Conservation (phyloP, 2,888 invertebrate species). For the Crepidodera aurea region DNA sequence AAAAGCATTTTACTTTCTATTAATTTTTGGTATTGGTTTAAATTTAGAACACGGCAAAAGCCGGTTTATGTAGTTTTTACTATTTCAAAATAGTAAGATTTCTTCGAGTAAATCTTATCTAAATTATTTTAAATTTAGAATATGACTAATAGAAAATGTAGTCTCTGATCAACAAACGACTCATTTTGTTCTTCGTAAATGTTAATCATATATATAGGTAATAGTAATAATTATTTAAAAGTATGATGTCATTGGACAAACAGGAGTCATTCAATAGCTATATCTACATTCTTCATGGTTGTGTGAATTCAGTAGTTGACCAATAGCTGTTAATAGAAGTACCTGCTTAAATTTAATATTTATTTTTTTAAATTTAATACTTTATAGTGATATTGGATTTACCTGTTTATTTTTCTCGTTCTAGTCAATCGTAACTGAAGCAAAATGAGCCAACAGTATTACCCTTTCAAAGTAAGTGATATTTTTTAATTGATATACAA, state of each 20-base stretch:
- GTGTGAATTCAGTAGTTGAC: conserved; percentile 31
- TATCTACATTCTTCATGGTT: conserved; percentile 38
- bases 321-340: conserved; percentile 32
- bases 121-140: neutral
- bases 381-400: conserved; percentile 14
- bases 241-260: conserved; percentile 49
- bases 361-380: conserved; percentile 30
- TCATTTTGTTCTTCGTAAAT: conserved; percentile 33
- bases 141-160: conserved; percentile 1
- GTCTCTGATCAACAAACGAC: conserved; percentile 1
- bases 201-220: conserved; percentile 42
- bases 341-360: conserved; percentile 39
- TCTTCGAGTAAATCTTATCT: neutral
- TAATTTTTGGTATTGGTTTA: neutral
- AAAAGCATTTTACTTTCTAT: too few relatives aligned
- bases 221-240: conserved; percentile 52
- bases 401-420: conserved; percentile 39
- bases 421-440: conserved; percentile 43
- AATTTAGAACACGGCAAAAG: conserved; percentile 9
- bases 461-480: conserved; percentile 82
- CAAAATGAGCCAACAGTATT: conserved; percentile 74
- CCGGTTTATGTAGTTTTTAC: conserved; percentile 4
- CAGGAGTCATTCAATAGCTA: conserved; percentile 28
- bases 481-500: conserved; percentile 15
- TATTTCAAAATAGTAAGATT: conserved; percentile 3